Evolutionary conservation across 2,888 invertebrate genomes (phyloP), one percentile per base, ranked within the genome.

Genomic region (Altica lythri): DNA sequence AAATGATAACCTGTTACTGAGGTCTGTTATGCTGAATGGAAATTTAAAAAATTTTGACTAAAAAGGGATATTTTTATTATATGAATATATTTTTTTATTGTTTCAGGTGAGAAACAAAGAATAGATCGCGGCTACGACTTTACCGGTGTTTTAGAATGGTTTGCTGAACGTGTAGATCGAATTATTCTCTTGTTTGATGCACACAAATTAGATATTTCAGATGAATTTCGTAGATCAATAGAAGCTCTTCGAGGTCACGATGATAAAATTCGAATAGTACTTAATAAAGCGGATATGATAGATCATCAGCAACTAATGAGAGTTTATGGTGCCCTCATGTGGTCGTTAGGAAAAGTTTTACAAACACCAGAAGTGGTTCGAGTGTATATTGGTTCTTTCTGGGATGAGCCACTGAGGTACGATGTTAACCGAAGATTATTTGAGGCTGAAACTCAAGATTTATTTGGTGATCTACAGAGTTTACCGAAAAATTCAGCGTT

Each of bases 211-310:
- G 99, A 99, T 74, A 99, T 99, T 70, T 98, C 97, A 0, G 99
- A 99, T 76, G 99, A 99, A 78, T 98, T 99, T 77, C 83, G 95
- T 56, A 82, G 97, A 64, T 95, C 95, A 46, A 99, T 99, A 68
- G 97, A 98, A 75, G 96, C 96, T 0, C 79, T 97, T 8, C 83
- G 93, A 59, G 95, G 95, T 0, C 95, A 96, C 73, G 96, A 96
- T 73, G 96, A 96, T 72, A 97, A 97, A 80, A 98, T 99, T 62
- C 84, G 98, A 57, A 99, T 99, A 70, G 96, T 98, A 49, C 80
- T 99, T 1, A 99, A 99, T 79, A 99, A 99, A 76, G 96, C 98
- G 3, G 99, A 99, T 72, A 96, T 96, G 94, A 91, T 99, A 42
- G 96, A 98, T 75, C 96, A 97, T 73, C 98, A 98, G 74, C 97